Conservation (phyloP, 1,140 invertebrate species). For the Tribolium madens region DNA sequence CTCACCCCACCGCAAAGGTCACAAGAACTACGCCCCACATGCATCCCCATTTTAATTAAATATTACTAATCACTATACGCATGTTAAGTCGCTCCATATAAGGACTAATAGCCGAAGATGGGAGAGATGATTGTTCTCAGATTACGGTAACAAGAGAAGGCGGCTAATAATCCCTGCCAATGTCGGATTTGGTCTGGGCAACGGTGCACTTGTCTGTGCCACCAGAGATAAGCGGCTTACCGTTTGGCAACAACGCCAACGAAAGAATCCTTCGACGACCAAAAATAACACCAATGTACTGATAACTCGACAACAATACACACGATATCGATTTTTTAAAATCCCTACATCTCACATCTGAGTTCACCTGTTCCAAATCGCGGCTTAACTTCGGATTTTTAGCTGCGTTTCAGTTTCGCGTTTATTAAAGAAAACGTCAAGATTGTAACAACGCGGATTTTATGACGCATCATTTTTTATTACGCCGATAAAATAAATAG, state of each 20-base stretch:
- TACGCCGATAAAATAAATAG: constrained; percentile 45
- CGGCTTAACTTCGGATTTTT: no score
- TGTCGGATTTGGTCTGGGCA: constrained; percentile 54
- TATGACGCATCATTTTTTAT: constrained; percentile 45
- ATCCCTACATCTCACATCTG: not conserved
- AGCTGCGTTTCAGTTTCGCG: not conserved
- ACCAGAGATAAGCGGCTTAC: constrained; percentile 55
- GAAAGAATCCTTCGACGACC: constrained; percentile 13
- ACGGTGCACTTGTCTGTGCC: constrained; percentile 51
- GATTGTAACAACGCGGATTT: constrained; percentile 40
- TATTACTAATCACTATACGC: constrained; percentile 25
- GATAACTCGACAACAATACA: constrained; percentile 23
- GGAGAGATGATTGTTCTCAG: constrained; percentile 54
- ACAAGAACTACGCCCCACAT: not conserved
- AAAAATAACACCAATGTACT: constrained; percentile 30
- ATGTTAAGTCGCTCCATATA: constrained; percentile 12
- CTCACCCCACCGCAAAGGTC: not conserved
- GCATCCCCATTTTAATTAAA: constrained; percentile 20
- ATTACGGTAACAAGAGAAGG: constrained; percentile 53
- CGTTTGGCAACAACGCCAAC: constrained; percentile 33
- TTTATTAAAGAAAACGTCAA: constrained; percentile 35
- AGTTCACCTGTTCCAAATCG: not conserved
- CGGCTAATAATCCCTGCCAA: constrained; percentile 56
- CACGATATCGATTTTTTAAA: not conserved
- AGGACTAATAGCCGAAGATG: constrained; percentile 38